Base-by-base conservation (phyloP, 2,113 vertebrate species). In the Tautogolabrus adspersus region DNA sequence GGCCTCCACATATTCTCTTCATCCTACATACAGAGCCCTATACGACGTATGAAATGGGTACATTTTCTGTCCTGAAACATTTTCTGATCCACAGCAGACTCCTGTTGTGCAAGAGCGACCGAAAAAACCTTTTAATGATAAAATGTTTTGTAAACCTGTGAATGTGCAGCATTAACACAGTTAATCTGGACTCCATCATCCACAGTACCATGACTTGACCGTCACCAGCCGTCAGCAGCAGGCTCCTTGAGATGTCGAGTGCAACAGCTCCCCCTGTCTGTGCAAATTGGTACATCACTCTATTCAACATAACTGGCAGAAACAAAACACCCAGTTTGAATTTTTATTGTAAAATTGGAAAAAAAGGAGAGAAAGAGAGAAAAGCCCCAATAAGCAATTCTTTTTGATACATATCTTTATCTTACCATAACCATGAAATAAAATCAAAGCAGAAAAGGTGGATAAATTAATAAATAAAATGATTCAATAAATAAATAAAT, bases 331-430 rank as follows among this genome's bases (percentile, higher is more conserved):
- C 90, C 89, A 90, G 88, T 95, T 95, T 93, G 81, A 92, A 87
- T 80, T 94, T 95, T 95, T 95, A 95, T 95, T 95, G 95, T 94
- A 95, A 95, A 95, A 95, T 95, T 95, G 94, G 94, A 95, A 95
- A 95, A 95, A 94, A 94, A 95, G 88, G 86, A 92, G 90, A 94
- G 90, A 94, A 91, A 94, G 92, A 94, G 94, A 95, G 93, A 95
- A 94, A 95, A 95, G 92, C 92, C 89, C 92, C 92, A 88, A 91
- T 93, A 94, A 95, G 91, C 92, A 87, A 91, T 93, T 94, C 90
- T 89, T 93, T 93, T 93, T 90, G 80, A 93, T 94, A 93, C 92
- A 93, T 92, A 88, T 91, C 87, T 94, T 91, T 91, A 92, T 93
- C 92, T 93, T 92, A 94, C 92, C 91, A 81, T 93, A 93, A 91